Evolutionary conservation across 2,888 invertebrate species (phyloP).

Genomic region (Ormyrus rosae): DNA sequence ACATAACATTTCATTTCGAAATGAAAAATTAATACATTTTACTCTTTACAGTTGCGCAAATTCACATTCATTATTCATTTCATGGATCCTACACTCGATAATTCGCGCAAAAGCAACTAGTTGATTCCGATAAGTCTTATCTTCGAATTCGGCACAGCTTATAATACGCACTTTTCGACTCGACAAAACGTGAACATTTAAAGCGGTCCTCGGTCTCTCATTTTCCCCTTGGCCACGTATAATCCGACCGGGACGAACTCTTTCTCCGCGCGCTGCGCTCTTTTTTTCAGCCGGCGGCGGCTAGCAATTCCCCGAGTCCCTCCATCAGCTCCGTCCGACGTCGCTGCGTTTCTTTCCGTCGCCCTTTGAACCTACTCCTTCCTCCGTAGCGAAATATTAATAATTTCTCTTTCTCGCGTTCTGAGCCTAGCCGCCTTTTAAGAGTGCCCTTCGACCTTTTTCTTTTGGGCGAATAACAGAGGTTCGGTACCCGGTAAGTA

Average conservation of each 20-base stretch:
- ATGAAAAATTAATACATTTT: too few relatives aligned
- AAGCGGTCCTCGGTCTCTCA: not conserved
- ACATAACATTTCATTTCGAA: too few relatives aligned
- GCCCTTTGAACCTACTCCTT: conserved; percentile 46
- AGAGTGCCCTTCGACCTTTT: conserved; percentile 3
- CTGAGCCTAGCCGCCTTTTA: not conserved
- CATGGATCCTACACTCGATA: too few relatives aligned
- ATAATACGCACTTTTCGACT: not conserved
- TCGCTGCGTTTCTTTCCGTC: conserved; percentile 39
- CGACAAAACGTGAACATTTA: not conserved
- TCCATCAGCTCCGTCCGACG: conserved; percentile 52
- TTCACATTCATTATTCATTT: too few relatives aligned
- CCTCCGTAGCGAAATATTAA: conserved; percentile 58
- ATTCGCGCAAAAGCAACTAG: too few relatives aligned
- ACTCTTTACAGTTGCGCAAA: too few relatives aligned
- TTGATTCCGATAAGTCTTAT: too few relatives aligned
- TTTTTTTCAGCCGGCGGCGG: conserved; percentile 30
- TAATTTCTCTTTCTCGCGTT: conserved; percentile 58
- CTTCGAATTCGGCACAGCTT: too few relatives aligned
- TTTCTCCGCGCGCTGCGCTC: not conserved
- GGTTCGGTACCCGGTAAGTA: too few relatives aligned
- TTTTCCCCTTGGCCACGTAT: conserved; percentile 9
- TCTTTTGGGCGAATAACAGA: not conserved
- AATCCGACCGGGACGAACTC: conserved; percentile 34
- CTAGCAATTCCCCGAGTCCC: conserved; percentile 58